A percentile compares a stretch with the other conserved stretches of the same genome.
Evolutionary conservation across 30 jellyfish, hydroid and myxozoan genomes (phyloP).

Genomic region (Clytia hemisphaerica): DNA sequence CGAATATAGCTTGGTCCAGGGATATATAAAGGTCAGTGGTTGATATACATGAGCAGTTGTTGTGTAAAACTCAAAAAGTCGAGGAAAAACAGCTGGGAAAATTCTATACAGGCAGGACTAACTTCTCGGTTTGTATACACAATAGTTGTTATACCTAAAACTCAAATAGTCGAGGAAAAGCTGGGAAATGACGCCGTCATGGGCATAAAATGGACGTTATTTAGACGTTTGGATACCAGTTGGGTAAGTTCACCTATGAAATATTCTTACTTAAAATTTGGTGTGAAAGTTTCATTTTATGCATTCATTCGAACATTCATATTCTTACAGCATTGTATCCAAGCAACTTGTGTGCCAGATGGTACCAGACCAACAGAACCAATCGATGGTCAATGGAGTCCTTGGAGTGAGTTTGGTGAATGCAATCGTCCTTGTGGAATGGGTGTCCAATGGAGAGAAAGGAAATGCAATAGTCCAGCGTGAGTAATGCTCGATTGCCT

Average conservation of each 20-base stretch:
- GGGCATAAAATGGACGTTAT: too few relatives aligned
- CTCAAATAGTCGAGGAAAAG: too few relatives aligned
- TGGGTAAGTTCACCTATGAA: not conserved
- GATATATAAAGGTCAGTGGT: too few relatives aligned
- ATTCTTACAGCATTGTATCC: constrained; percentile 66
- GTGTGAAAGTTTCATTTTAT: not conserved
- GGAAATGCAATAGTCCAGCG: constrained; percentile 85
- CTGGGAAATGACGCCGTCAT: too few relatives aligned
- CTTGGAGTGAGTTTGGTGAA: constrained; percentile 44
- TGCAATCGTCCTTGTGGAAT: constrained; percentile 82
- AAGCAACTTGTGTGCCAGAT: constrained; percentile 78
- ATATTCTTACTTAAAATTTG: not conserved
- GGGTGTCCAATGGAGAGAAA: constrained; percentile 72
- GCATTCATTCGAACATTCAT: not conserved
- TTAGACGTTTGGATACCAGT: not conserved
- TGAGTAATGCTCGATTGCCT: constrained; percentile 14
- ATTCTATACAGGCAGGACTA: too few relatives aligned
- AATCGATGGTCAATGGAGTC: constrained; percentile 87
- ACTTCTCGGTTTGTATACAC: too few relatives aligned
- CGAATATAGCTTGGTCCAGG: too few relatives aligned
- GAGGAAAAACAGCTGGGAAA: too few relatives aligned
- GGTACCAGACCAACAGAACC: constrained; percentile 65
- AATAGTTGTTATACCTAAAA: too few relatives aligned
- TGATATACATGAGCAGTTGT: too few relatives aligned
- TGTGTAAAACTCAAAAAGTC: too few relatives aligned